Evolutionary conservation across 2,797 vertebrate species (phyloP).

Genomic region (Anabacerthia variegaticeps): DNA sequence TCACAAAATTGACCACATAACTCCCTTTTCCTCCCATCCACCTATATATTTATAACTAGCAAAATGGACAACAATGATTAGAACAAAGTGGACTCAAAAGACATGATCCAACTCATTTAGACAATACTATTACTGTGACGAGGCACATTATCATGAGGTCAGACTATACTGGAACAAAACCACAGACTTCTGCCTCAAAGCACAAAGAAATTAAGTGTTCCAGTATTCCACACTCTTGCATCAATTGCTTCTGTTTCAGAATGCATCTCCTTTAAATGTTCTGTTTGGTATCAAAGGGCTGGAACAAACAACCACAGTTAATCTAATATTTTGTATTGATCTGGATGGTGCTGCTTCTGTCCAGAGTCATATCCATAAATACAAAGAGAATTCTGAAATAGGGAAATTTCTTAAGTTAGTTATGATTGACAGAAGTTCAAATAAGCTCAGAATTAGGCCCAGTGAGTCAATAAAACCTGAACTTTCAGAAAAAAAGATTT

Average conservation of each 20-base stretch:
- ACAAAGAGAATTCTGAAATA: background rate
- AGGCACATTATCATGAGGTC: too few relatives aligned
- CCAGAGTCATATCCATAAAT: background rate
- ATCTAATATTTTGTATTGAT: background rate
- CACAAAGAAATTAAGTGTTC: background rate
- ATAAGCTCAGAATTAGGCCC: background rate
- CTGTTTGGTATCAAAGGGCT: background rate
- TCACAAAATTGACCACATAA: background rate
- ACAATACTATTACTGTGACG: background rate
- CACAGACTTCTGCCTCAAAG: background rate
- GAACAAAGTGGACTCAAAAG: background rate
- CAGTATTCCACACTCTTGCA: background rate
- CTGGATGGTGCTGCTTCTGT: background rate
- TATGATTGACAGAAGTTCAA: background rate
- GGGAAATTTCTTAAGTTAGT: background rate
- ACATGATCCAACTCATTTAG: background rate
- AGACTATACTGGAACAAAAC: background rate
- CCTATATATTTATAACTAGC: background rate
- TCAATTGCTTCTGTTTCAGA: background rate
- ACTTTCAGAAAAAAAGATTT: background rate
- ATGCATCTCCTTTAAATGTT: background rate
- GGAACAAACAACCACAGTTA: background rate
- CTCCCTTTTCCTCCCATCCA: background rate
- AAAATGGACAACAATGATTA: background rate
- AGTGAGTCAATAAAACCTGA: background rate